Conservation (phyloP, 2,888 invertebrate genomes). For the Chalcis sispes region DNA sequence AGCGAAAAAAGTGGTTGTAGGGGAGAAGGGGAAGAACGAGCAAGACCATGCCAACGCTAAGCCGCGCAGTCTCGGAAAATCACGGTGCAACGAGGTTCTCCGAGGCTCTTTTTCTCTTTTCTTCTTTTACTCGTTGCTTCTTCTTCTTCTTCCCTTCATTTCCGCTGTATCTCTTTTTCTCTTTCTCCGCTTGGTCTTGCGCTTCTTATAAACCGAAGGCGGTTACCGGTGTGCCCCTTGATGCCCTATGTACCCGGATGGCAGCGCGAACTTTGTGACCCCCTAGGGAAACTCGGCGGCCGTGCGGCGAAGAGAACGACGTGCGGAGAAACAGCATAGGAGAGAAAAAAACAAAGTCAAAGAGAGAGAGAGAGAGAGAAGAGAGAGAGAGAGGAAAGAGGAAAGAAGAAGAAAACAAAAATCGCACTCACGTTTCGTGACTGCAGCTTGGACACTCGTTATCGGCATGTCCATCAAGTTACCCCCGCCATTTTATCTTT, state of each 20-base stretch:
- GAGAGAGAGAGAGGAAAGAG: constrained; percentile 4
- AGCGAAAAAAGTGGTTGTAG: constrained; percentile 6
- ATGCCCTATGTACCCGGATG: constrained; percentile 44
- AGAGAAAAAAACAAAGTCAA: constrained; percentile 24
- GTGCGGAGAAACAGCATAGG: constrained; percentile 5
- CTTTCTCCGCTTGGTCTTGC: not conserved
- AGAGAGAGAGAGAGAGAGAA: constrained; percentile 30
- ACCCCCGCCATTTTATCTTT: too few species aligned
- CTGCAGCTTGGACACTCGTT: constrained; percentile 60
- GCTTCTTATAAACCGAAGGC: constrained; percentile 26
- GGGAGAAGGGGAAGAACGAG: not conserved
- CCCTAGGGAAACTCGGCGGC: constrained; percentile 61
- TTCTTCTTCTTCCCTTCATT: not conserved
- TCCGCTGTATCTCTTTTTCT: not conserved
- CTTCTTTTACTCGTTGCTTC: not conserved
- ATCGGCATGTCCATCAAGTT: too few species aligned
- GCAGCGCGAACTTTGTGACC: constrained; percentile 64
- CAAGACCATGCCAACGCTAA: constrained; percentile 33
- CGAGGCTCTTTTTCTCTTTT: not conserved
- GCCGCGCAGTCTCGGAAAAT: constrained; percentile 41
- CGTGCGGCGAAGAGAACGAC: constrained; percentile 8
- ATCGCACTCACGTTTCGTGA: constrained; percentile 53
- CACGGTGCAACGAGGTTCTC: constrained; percentile 26
- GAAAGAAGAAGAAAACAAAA: constrained; percentile 26
- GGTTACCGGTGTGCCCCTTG: constrained; percentile 51